Evolutionary conservation across 2,113 vertebrate genomes (phyloP).

Genomic region (Vombatus ursinus): DNA sequence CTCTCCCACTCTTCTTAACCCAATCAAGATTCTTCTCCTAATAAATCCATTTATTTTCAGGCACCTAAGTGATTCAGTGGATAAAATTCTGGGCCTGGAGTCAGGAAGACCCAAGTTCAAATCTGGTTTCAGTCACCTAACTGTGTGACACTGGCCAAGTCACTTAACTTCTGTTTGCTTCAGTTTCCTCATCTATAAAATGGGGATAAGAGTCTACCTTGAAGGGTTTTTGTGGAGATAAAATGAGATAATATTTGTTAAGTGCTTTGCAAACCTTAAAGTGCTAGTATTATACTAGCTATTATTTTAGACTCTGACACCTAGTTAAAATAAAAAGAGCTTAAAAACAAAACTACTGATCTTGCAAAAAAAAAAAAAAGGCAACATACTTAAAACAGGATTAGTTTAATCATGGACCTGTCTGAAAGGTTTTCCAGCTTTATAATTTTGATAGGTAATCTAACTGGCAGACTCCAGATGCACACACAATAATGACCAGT

Average conservation of each 20-base stretch:
- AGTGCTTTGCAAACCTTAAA: not conserved
- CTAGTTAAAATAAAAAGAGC: not conserved
- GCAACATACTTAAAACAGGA: not conserved
- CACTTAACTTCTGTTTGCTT: not conserved
- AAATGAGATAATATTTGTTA: not conserved
- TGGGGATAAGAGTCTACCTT: not conserved
- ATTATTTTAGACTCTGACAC: not conserved
- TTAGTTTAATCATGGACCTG: not conserved
- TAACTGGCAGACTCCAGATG: conserved; percentile 2
- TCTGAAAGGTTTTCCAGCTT: not conserved
- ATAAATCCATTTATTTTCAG: not conserved
- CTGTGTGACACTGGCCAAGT: not conserved
- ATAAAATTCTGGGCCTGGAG: not conserved
- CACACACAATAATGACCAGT: not conserved
- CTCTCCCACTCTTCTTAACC: not conserved
- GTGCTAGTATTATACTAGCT: not conserved
- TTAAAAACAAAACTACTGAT: not conserved
- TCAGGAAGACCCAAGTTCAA: not conserved
- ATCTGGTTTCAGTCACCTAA: not conserved
- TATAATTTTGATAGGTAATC: conserved; percentile 26
- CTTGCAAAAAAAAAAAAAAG: not conserved
- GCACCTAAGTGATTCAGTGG: not conserved
- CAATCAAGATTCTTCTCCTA: not conserved
- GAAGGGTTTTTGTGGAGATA: not conserved
- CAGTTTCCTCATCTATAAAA: not conserved